Percentiles rank a stretch among this genome's conserved stretches.
phyloP scores from a whole-genome alignment of 2,113 vertebrate species.

The Cebidichthys violaceus region DNA sequence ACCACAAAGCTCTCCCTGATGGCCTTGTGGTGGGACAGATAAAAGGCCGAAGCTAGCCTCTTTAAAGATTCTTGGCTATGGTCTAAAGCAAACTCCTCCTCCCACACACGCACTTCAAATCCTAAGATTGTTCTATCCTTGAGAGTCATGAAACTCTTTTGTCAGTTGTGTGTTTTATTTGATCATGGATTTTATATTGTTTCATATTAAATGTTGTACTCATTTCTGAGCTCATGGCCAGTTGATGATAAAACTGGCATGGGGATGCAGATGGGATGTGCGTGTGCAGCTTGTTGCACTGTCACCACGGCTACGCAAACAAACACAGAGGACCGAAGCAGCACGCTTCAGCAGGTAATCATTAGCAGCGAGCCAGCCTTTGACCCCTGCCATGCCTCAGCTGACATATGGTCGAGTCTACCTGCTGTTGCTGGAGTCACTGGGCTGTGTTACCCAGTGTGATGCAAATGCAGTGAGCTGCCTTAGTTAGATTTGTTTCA shows the following conservation, averaged over 20 bases:
- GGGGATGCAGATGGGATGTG: not conserved
- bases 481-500: not conserved
- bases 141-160: not conserved
- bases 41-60: constrained; percentile 24
- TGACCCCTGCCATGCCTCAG: constrained; percentile 57
- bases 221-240: not conserved
- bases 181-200: not conserved
- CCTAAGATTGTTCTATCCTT: too few relatives aligned
- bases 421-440: constrained; percentile 67
- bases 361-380: constrained; percentile 57
- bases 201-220: constrained; percentile 5
- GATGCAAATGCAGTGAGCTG: constrained; percentile 12
- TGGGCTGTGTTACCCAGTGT: constrained; percentile 29
- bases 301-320: constrained; percentile 60
- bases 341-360: constrained; percentile 66
- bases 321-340: constrained; percentile 35
- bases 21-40: constrained; percentile 33
- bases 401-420: constrained; percentile 60
- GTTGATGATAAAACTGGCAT: not conserved
- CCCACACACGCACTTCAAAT: constrained; percentile 44
- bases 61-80: constrained; percentile 44
- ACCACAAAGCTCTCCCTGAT: constrained; percentile 42
- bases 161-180: not conserved
- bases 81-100: constrained; percentile 48
- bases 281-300: constrained; percentile 10